Conservation (phyloP, 1,140 invertebrate species). For the Lepidostoma basale region DNA sequence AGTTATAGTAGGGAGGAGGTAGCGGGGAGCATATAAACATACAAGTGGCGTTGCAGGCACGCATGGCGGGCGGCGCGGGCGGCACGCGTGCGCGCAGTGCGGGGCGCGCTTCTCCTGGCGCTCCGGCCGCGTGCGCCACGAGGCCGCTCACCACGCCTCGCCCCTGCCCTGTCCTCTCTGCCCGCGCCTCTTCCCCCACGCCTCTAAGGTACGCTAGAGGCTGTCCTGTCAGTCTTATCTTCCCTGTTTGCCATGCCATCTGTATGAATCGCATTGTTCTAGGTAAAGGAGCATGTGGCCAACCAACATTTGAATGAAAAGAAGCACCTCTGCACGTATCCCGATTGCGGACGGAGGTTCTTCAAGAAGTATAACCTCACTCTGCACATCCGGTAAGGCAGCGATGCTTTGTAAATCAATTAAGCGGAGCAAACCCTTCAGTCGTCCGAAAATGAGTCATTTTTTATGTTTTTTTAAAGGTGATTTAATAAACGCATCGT, state of each 20-base stretch:
- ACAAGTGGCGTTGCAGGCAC: neutral
- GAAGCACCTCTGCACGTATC: constrained; percentile 13
- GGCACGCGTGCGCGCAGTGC: constrained; percentile 16
- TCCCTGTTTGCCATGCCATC: too few species aligned
- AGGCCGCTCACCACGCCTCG: neutral
- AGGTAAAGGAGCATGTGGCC: constrained; percentile 17
- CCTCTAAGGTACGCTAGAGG: constrained; percentile 5
- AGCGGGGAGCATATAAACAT: neutral
- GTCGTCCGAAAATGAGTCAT: neutral
- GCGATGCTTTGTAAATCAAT: neutral
- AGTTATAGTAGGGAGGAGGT: neutral
- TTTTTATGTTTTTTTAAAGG: neutral
- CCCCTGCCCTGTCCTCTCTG: constrained; percentile 8
- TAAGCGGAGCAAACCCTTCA: too few species aligned
- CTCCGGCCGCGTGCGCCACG: constrained; percentile 6
- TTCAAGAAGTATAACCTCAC: constrained; percentile 36
- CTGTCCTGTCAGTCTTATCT: too few species aligned
- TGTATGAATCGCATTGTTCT: neutral
- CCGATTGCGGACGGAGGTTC: constrained; percentile 19
- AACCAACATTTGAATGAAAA: constrained; percentile 22
- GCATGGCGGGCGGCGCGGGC: neutral
- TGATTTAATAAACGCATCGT: neutral
- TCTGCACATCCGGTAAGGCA: constrained; percentile 19
- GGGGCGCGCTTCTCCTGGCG: constrained; percentile 19
- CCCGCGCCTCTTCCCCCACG: neutral